These are phyloP conservation scores for Brotula barbata DNA, from an alignment of 2,797 vertebrate genomes.

Conservation along the genomic window DNA sequence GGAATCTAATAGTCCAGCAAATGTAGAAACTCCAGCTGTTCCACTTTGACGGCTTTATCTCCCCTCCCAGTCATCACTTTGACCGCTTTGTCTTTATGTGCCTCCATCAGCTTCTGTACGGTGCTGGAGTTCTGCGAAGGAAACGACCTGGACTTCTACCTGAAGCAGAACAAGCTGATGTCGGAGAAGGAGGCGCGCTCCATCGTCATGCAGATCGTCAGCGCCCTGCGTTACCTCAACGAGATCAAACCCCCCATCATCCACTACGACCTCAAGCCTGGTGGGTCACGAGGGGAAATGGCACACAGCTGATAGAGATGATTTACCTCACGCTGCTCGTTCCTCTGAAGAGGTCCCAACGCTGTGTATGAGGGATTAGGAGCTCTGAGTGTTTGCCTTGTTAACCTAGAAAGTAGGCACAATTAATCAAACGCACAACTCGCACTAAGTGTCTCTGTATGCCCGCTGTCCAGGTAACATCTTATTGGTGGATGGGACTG, in stretches of 20 bases:
- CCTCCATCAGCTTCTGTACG: constrained; percentile 88
- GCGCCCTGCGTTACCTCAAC: constrained; percentile 98
- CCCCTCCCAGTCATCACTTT: too few relatives aligned
- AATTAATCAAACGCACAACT: too few relatives aligned
- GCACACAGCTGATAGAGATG: not conserved
- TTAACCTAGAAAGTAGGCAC: not conserved
- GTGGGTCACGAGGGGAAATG: constrained; percentile 68
- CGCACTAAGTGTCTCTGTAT: too few relatives aligned
- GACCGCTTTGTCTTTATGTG: not conserved
- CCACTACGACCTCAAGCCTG: constrained; percentile 99
- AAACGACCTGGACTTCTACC: constrained; percentile 98
- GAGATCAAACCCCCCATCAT: constrained; percentile 99
- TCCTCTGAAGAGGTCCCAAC: not conserved
- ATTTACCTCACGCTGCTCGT: not conserved
- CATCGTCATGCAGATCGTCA: constrained; percentile 99
- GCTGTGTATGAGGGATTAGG: not conserved
- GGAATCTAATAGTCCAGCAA: too few relatives aligned
- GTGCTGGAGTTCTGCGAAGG: constrained; percentile 99
- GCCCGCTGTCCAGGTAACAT: constrained; percentile 86
- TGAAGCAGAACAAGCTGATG: constrained; percentile 99
- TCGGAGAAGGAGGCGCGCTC: constrained; percentile 98
- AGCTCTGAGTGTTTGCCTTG: not conserved
- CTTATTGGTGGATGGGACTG: constrained; percentile 95
- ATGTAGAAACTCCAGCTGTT: too few relatives aligned
- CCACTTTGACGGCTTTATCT: too few relatives aligned